Evolutionary conservation across 2,888 invertebrate genomes (phyloP), one percentile per base, ranked within the genome.

Genomic region (Lycaena phlaeas): DNA sequence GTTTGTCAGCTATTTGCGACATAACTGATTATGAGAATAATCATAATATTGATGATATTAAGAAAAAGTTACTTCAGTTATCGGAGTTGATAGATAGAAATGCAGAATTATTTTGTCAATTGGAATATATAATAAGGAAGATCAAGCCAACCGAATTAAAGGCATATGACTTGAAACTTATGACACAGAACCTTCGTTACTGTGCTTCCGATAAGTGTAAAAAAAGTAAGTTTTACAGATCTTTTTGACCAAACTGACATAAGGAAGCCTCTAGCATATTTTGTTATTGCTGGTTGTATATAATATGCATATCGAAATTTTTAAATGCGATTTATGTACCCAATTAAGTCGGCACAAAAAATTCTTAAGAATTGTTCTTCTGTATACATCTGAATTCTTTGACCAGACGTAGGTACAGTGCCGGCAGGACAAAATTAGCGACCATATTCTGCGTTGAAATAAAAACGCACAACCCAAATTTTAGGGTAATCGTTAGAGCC

Each of bases 121-220:
- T 44, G 22, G 49, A 49, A 7, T 49, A 38, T 26, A 3, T 44
- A 17, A 9, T 43, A 14, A 34, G 43, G n/a, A 29, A 40, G 12
- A 31, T 17, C 9, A 25, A 39, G 4, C 26, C 40, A 9, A 17
- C 36, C 3, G 44, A 43, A 31, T 39, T 34, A n/a, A 14, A 31
- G 4, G 42, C 36, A 22, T 22, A 26, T n/a, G 49, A 46, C 29
- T 17, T 49, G 29, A 41, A 41, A 25, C 36, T 49, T 4, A 41
- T 44, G n/a, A 17, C 43, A 1, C 31, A 46, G 26, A 46, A 49
- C 18, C 27, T 49, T 11, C 15, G 27, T 10, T 31, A 41, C 10
- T 38, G 18, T 15, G 25, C 31, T 6, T 17, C 29, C 4, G 27
- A 15, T 12, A 38, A 38, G n/a, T 10, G 15, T n/a, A 9, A n/a